These are phyloP conservation scores for Hofmannophila pseudospretella DNA, from an alignment of 2,888 invertebrate genomes.

Conservation along the genomic window DNA sequence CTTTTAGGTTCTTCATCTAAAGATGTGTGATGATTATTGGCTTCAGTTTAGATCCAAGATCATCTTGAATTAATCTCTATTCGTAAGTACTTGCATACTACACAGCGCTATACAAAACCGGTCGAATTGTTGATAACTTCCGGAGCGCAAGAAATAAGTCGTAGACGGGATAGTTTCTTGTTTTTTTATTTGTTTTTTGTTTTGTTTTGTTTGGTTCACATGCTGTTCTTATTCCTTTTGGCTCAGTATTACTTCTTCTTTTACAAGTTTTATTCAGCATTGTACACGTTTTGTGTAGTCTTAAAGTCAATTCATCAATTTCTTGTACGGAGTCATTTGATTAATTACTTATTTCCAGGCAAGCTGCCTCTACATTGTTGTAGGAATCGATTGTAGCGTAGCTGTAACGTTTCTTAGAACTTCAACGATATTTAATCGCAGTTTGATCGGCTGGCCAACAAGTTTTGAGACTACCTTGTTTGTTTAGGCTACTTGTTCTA, in stretches of 20 bases:
- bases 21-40: no score
- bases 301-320: not conserved
- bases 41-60: not conserved
- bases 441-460: no score
- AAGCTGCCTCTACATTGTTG: no score
- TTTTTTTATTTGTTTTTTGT: conserved; percentile 46
- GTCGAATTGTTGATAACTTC: conserved; percentile 66
- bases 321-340: not conserved
- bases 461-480: no score
- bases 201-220: conserved; percentile 55
- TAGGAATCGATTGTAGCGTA: no score
- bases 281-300: conserved; percentile 15
- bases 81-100: conserved; percentile 9
- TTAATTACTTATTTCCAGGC: not conserved
- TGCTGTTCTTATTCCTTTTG: conserved; percentile 46
- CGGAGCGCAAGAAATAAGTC: conserved; percentile 58
- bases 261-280: conserved; percentile 25
- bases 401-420: no score
- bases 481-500: no score
- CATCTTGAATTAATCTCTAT: not conserved
- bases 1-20: no score
- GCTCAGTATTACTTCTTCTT: conserved; percentile 47
- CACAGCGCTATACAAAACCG: conserved; percentile 38
- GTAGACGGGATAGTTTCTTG: conserved; percentile 47
- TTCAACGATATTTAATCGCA: no score